Evolutionary conservation across 35 echinoderm and acorn worm species (phyloP), one percentile per base, ranked within the genome.

Genomic region (Stichopus chloronotus): DNA sequence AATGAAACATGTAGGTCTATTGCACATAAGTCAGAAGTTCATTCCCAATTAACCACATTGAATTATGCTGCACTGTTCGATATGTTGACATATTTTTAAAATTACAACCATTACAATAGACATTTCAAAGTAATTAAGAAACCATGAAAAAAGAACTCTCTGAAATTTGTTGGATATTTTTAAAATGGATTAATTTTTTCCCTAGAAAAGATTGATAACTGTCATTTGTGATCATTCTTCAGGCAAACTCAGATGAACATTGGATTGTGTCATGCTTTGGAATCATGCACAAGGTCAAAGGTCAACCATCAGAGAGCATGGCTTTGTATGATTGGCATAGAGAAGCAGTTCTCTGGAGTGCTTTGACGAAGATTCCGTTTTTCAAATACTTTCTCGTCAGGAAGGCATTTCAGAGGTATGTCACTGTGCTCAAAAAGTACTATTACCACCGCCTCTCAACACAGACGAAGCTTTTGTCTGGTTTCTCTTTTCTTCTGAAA

Each of bases 231-330:
- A 4, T n/a, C 19, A 9, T 77, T 80, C 53, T 60, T n/a, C 79
- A 99, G 97, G 97, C 97, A 11, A 94, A 96, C 65, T 92, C 94
- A 19, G 90, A 94, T 57, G 95, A 99, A 92, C 97, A 99, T 83
- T 96, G 97, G 97, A 96, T 95, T 59, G 93, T 99, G 53, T 99
- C 97, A 76, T 99, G 97, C 63, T 99, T 99, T 94, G 97, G 97
- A 84, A 96, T 99, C 78, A 94, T 99, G 93, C 95, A 99, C 79
- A 96, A 96, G 87, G 92, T 96, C 92, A 95, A 82, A 84, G 95
- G 95, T 90, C 76, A 99, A 71, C 94, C 97, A 76, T 57, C 97
- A 5, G 94, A 95, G 25, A 96, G 93, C 56, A 95, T 95, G 97
- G 83, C 88, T 55, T 72, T 96, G 19, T 96, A 96, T 94, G 97